phyloP scores from a whole-genome alignment of 1,140 invertebrate genomes.

The Nylanderia fulva region DNA sequence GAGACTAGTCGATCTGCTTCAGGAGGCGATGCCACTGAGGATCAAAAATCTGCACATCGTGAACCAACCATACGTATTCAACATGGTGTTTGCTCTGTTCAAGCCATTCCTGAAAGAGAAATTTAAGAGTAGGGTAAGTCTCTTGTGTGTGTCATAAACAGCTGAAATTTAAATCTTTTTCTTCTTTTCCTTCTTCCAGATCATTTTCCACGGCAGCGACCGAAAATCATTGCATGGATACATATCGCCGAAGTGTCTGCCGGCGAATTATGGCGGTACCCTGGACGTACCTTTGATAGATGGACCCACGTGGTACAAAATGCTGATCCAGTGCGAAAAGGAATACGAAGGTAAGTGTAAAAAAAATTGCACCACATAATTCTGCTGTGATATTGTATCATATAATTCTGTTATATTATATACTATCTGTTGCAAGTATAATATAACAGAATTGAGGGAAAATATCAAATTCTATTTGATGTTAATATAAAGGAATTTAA shows the following conservation, averaged over 20 bases:
- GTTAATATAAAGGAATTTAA: too few species aligned
- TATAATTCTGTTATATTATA: too few species aligned
- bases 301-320: slow-evolving; percentile 90
- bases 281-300: slow-evolving; percentile 88
- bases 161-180: slow-evolving; percentile 10
- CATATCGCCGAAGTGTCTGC: slow-evolving; percentile 92
- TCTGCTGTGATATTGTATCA: too few species aligned
- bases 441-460: too few species aligned
- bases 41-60: slow-evolving; percentile 95
- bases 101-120: slow-evolving; percentile 94
- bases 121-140: slow-evolving; percentile 87
- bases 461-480: not conserved
- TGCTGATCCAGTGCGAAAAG: slow-evolving; percentile 89
- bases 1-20: slow-evolving; percentile 93
- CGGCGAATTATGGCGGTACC: slow-evolving; percentile 92
- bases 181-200: slow-evolving; percentile 83
- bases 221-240: slow-evolving; percentile 92
- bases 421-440: too few species aligned
- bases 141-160: not conserved
- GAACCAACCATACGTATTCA: slow-evolving; percentile 95
- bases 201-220: slow-evolving; percentile 94
- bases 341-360: slow-evolving; percentile 89
- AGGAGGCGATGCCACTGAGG: slow-evolving; percentile 92
- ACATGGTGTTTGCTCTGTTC: slow-evolving; percentile 94
- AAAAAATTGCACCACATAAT: not conserved